These are phyloP conservation scores for Bacillus rossius DNA, from an alignment of 1,140 invertebrate genomes.

Conservation along the genomic window DNA sequence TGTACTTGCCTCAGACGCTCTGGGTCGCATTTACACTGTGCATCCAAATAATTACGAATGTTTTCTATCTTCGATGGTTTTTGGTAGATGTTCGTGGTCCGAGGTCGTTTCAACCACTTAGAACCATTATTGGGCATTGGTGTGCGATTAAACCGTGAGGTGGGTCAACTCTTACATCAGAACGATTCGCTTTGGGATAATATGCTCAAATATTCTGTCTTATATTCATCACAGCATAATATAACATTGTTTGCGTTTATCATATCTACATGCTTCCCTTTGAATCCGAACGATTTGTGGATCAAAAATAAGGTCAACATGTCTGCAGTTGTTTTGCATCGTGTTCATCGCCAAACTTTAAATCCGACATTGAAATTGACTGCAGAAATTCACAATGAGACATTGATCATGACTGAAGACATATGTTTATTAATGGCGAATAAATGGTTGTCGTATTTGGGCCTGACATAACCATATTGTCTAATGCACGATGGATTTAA, in stretches of 20 bases:
- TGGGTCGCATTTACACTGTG: constrained; percentile 18
- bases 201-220: constrained; percentile 33
- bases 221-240: constrained; percentile 28
- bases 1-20: constrained; percentile 19
- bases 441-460: constrained; percentile 34
- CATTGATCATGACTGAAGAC: constrained; percentile 38
- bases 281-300: constrained; percentile 22
- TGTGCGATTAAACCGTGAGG: too few species aligned
- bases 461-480: constrained; percentile 39
- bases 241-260: constrained; percentile 38
- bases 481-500: constrained; percentile 43
- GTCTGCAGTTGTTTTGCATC: constrained; percentile 33
- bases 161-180: constrained; percentile 7
- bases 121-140: too few species aligned
- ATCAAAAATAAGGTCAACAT: constrained; percentile 31
- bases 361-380: constrained; percentile 12
- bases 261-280: constrained; percentile 28
- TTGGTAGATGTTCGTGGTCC: constrained; percentile 28
- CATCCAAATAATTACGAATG: too few species aligned
- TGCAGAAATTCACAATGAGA: constrained; percentile 36
- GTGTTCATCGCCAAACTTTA: constrained; percentile 17
- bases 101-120: constrained; percentile 14
- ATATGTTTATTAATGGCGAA: constrained; percentile 32
- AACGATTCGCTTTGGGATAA: constrained; percentile 34
- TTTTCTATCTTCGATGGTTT: constrained; percentile 8